Base-by-base conservation (phyloP, 2,888 invertebrate genomes). In the Acholoe squamosa region DNA sequence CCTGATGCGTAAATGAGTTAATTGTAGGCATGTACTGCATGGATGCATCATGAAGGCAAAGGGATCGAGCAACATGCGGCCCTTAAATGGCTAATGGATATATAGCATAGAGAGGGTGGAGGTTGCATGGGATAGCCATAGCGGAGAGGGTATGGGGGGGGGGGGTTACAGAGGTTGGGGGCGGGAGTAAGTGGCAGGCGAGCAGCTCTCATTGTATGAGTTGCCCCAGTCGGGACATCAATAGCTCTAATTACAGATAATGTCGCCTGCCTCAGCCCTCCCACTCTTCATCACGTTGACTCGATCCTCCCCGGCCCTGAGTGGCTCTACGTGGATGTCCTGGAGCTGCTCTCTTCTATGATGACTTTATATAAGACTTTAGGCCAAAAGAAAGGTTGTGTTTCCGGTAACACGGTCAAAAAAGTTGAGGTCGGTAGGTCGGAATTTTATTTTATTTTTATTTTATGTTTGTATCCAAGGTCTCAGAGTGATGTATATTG, bases 181-280 rank as follows among this genome's bases (percentile, higher is more conserved):
- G 3, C 0, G 76, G 76, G 25, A 5, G 76, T 25, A 16, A 76
- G 28, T 31, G 76, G 76, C 16, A 25, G 31, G 25, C 25, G 76
- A 76, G 76, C 76, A 31, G 76, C 76, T n/a, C 25, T 5, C 31
- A 61, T 31, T 76, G 76, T 76, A 31, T 31, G 28, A 76, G 76
- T 31, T 76, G 31, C 28, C 25, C 76, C n/a, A 76, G 76, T 28
- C 76, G 76, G 76, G 76, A 76, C 76, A 76, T 76, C 76, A 76
- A 76, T 76, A 76, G 76, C 76, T n/a, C 76, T 76, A 76, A 76
- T 76, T 76, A 76, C 76, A 76, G 28, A 76, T 76, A 76, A 76
- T 76, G 31, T 31, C 76, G 5, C 76, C 19, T 31, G 28, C 76
- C 76, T 31, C 7, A 3, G 28, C 5, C 76, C 76, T 25, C 76